Percentiles rank a stretch among this genome's conserved stretches.
Evolutionary conservation across 2,797 vertebrate genomes (phyloP).

Genomic region (Mastacembelus armatus): DNA sequence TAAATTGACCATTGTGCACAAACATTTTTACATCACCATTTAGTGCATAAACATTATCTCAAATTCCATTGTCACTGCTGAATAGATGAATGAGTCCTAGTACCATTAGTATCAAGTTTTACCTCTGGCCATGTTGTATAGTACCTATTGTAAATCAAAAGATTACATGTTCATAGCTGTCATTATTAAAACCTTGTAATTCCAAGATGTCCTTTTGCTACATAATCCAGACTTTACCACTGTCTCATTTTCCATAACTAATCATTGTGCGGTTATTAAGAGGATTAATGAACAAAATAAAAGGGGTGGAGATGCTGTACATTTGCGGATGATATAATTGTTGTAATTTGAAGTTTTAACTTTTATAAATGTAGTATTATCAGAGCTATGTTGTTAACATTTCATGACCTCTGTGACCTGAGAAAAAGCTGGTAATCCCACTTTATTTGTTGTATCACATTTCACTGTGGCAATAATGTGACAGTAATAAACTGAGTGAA

Average conservation of each 20-base stretch:
- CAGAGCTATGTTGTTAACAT: conserved; percentile 11
- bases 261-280: conserved; percentile 66
- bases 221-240: conserved; percentile 51
- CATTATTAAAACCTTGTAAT: conserved; percentile 54
- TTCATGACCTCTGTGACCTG: conserved; percentile 8
- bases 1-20: background rate
- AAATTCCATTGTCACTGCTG: background rate
- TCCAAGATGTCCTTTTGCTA: conserved; percentile 56
- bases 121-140: background rate
- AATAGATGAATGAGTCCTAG: background rate
- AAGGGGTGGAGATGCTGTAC: conserved; percentile 14
- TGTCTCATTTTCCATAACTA: conserved; percentile 52
- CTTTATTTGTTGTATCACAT: background rate
- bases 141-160: background rate
- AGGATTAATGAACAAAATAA: conserved; percentile 72
- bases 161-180: conserved; percentile 43
- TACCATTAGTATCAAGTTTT: background rate
- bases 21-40: background rate
- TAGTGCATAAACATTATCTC: background rate
- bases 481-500: background rate
- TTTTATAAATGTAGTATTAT: conserved; percentile 28
- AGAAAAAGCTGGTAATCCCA: conserved; percentile 15
- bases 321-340: conserved; percentile 29
- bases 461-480: background rate
- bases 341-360: conserved; percentile 26